These are phyloP conservation scores for Ochropacha duplaris DNA, from an alignment of 2,888 invertebrate species.

Conservation along the genomic window DNA sequence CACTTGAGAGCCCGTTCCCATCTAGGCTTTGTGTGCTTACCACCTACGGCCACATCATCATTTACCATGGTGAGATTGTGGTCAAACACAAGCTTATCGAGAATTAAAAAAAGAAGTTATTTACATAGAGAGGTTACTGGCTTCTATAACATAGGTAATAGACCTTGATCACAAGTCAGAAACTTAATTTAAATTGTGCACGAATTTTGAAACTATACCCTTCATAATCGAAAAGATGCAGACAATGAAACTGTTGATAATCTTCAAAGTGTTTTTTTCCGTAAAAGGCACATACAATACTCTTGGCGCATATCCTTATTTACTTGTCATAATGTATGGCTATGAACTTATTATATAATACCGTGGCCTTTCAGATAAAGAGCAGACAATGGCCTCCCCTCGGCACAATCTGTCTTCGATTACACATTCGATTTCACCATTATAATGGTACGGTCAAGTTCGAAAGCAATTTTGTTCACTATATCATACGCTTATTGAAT, in stretches of 20 bases:
- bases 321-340: conserved; percentile 15
- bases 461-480: neutral
- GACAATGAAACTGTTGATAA: neutral
- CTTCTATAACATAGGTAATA: too few relatives aligned
- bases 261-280: neutral
- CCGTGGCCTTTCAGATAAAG: conserved; percentile 19
- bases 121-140: too few relatives aligned
- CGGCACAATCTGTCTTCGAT: conserved; percentile 40
- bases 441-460: conserved; percentile 29
- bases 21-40: too few relatives aligned
- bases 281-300: neutral
- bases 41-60: too few relatives aligned
- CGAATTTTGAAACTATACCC: too few relatives aligned
- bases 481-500: neutral
- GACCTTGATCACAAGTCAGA: too few relatives aligned
- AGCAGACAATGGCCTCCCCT: conserved; percentile 11
- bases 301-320: conserved; percentile 15
- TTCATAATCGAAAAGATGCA: neutral
- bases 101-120: too few relatives aligned
- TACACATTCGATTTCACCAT: conserved; percentile 45
- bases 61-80: too few relatives aligned
- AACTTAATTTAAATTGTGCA: too few relatives aligned
- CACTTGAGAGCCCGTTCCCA: too few relatives aligned
- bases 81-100: too few relatives aligned
- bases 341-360: conserved; percentile 10